Base-by-base conservation (phyloP, 2,888 invertebrate genomes). In the Teleiodes luculella region DNA sequence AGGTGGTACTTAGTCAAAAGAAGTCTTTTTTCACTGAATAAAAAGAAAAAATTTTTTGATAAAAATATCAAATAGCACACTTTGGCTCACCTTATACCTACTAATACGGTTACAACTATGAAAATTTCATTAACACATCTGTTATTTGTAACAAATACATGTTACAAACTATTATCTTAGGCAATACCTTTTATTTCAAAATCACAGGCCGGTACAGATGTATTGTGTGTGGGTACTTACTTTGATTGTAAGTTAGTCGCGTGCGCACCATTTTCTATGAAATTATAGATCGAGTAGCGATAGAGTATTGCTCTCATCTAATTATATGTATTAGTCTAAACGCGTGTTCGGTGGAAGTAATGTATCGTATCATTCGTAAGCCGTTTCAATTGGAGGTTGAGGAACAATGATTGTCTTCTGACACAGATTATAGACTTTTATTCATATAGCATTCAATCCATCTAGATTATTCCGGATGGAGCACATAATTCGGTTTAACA, bases 241-340 rank as follows among this genome's bases (percentile, higher is more conserved):
- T 43, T 43, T 43, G 43, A 43, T 43, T 43, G 28, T 53, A 8
- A 6, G 13, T 43, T 28, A 63, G 70, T 62, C 80, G 77, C 82
- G 83, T 83, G 83, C 79, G 68, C 72, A 69, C 67, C 63, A 65
- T 72, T 70, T 64, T 68, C 54, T 56, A 62, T 60, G 68, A 71
- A 76, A 72, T 72, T 74, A 70, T 67, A 72, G 66, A 67, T 67
- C 13, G 67, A 68, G 68, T 72, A 62, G 58, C 61, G 72, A 66
- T 49, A 20, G 36, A 14, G 33, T 36, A 52, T 36, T 45, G 33
- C 18, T 39, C 35, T 48, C 20, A 69, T 73, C 68, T 85, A 83
- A 86, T 86, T 84, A 82, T 80, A 82, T 72, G 68, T 65, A 85
- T 86, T 77, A 75, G 63, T 58, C 57, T 74, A 79, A 77, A 73